A percentile compares a stretch with the other conserved stretches of the same genome.
Evolutionary conservation across 2,113 vertebrate genomes (phyloP).

Genomic region (Dermatemys mawii): DNA sequence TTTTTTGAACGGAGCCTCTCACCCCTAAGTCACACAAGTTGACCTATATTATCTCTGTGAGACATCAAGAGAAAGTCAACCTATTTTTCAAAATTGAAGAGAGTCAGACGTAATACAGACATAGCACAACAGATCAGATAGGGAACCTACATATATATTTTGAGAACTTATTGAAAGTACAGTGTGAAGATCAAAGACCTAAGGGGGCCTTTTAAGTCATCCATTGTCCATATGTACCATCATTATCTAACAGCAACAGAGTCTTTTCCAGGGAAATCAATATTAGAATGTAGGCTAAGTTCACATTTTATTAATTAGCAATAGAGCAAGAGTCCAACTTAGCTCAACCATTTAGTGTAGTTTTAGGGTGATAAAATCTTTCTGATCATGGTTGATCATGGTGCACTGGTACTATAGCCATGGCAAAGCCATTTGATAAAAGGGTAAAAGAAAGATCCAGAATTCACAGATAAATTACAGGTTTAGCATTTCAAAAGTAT

Average conservation of each 20-base stretch:
- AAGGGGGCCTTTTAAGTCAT: conserved; percentile 38
- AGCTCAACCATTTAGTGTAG: conserved; percentile 35
- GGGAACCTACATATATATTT: background rate
- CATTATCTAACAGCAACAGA: conserved; percentile 52
- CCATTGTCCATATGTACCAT: conserved; percentile 54
- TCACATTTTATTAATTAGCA: conserved; percentile 67
- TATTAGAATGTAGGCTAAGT: conserved; percentile 50
- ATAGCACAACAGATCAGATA: background rate
- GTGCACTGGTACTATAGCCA: background rate
- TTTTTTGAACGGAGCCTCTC: background rate
- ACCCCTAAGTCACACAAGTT: background rate
- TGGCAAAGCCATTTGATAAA: background rate
- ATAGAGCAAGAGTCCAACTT: conserved; percentile 4
- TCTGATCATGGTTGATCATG: background rate
- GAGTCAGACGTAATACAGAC: background rate
- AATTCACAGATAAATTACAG: background rate
- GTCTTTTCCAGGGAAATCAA: conserved; percentile 59
- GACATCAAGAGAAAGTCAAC: background rate
- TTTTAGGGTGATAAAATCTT: conserved; percentile 32
- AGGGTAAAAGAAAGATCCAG: background rate
- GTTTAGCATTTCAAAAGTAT: background rate
- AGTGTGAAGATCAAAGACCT: conserved; percentile 39
- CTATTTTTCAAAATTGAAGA: background rate
- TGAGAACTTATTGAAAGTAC: background rate
- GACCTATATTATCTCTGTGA: background rate